Evolutionary conservation across 1,140 invertebrate genomes (phyloP).

Genomic region (Adoxophyes honmai): DNA sequence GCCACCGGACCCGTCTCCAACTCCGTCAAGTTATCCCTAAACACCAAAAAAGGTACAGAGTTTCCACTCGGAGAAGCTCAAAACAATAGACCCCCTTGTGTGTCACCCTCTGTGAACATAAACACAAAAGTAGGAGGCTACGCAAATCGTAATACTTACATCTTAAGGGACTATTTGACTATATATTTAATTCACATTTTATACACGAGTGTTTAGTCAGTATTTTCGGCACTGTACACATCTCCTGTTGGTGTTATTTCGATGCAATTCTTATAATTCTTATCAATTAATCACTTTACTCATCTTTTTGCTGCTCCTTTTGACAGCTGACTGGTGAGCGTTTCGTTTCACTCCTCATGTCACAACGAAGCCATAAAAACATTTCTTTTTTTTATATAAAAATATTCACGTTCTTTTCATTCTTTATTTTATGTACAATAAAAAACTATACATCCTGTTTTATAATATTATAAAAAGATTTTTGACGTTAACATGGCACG

Average conservation of each 20-base stretch:
- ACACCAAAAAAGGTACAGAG: constrained; percentile 29
- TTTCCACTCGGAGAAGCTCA: constrained; percentile 1
- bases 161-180: constrained; percentile 32
- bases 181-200: constrained; percentile 53
- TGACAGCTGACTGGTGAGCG: constrained; percentile 29
- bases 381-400: no score
- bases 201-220: constrained; percentile 26
- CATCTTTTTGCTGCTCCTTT: constrained; percentile 31
- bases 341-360: neutral
- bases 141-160: constrained; percentile 40
- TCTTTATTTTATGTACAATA: no score
- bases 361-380: neutral
- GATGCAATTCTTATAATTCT: constrained; percentile 29
- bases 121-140: constrained; percentile 30
- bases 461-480: no score
- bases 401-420: no score
- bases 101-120: constrained; percentile 25
- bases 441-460: no score
- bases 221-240: constrained; percentile 30
- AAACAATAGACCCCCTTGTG: constrained; percentile 41
- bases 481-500: no score
- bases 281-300: constrained; percentile 52
- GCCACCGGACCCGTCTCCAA: constrained; percentile 68
- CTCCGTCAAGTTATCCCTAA: constrained; percentile 63
- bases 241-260: constrained; percentile 33